Evolutionary conservation across 2,888 invertebrate genomes (phyloP), one percentile per base, ranked within the genome.

Genomic region (Drosophila diplacantha): DNA sequence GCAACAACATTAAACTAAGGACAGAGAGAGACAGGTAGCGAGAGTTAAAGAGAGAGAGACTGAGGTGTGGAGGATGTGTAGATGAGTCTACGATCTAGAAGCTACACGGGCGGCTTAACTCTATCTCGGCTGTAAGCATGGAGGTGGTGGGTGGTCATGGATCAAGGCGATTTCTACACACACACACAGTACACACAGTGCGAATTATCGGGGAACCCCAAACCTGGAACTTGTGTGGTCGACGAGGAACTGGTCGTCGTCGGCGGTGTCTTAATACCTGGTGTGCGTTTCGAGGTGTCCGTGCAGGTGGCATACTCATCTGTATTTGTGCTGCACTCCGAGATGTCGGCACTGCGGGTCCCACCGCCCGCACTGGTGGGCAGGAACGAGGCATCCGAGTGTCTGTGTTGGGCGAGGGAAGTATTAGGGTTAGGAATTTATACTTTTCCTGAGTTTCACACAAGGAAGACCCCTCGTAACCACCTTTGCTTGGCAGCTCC

Each of bases 261-360:
- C 72, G 86, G 83, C 83, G 88, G 87, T 73, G 88, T 90, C 88
- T 87, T 89, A 87, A 85, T 90, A 90, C 89, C 90, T 89, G 84
- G 90, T 85, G 86, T 90, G 79, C 87, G 89, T 87, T 92, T 91
- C 18, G 93, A 93, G 83, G 92, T 93, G 84, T 93, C 93, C 55
- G 93, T 96, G 85, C 96, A 96, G 76, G 96, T 96, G 72, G 95
- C 93, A 87, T 96, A 96, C 88, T 96, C 96, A 87, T 96, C 95
- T 20, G 93, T 93, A 38, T 93, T 91, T 4, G 91, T 93, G 64
- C 96, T 96, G 81, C 95, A 95, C 89, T 96, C 96, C n/a, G 95
- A 95, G 52, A 95, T 90, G 85, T 96, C 95, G 0, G 87, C 83
- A 41, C 93, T 93, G 72, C 93, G 93, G 18, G 47, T 29, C 3